Evolutionary conservation across 1,140 invertebrate genomes (phyloP).

Genomic region (Matsumurasca onukii): DNA sequence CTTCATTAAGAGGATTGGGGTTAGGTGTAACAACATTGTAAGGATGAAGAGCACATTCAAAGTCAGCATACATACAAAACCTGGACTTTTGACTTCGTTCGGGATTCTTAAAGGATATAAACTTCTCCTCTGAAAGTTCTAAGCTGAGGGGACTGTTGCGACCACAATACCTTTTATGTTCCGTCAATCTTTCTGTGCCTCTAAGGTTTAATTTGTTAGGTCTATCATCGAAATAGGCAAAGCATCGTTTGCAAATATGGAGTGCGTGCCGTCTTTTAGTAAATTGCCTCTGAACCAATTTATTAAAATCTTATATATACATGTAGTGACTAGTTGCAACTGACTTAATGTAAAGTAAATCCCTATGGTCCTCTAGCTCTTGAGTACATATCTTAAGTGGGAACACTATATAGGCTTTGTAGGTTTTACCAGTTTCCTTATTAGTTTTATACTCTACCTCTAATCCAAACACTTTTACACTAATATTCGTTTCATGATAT

Average conservation of each 20-base stretch:
- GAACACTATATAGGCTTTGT: no score
- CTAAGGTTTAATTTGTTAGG: background rate
- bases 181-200: background rate
- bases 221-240: background rate
- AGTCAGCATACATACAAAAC: background rate
- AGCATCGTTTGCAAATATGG: constrained; percentile 6
- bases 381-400: background rate
- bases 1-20: background rate
- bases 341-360: background rate
- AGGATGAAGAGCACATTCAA: background rate
- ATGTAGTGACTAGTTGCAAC: background rate
- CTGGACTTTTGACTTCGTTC: background rate
- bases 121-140: no score
- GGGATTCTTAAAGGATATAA: background rate
- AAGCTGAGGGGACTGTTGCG: background rate
- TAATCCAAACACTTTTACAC: no score
- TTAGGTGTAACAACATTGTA: background rate
- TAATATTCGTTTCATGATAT: no score
- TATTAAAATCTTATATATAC: background rate
- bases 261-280: background rate
- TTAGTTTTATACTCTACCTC: no score
- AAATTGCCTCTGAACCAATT: background rate
- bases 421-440: no score
- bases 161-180: background rate
- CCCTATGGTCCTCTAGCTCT: constrained; percentile 1